Evolutionary conservation across 2,888 invertebrate species (phyloP), one percentile per base, ranked within the genome.

Genomic region (Drosophila rubida): DNA sequence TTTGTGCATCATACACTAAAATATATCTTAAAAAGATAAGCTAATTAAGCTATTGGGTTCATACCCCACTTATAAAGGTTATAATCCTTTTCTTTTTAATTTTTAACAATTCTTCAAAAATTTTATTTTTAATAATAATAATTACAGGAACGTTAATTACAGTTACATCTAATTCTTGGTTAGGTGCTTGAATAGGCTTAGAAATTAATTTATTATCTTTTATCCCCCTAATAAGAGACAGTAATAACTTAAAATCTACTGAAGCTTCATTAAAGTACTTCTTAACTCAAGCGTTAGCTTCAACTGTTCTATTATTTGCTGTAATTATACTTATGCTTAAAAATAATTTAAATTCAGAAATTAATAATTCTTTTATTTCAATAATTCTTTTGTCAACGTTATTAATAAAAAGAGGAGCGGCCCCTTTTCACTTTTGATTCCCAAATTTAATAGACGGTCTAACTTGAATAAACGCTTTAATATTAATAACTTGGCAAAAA

Each of bases 401-500:
- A 59, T 51, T 94, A 89, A 90, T 93, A 91, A 94, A 94, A 93
- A 93, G 93, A 92, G 94, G 94, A 75, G 92, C 93, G 0, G 91
- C 93, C 5, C 94, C 94, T 0, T 94, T 94, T 53, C 94, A 94
- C 90, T 93, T 93, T 83, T 94, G 94, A 93, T 94, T 93, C 19
- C 93, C 93, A 0, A 93, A 93, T 91, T 92, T 94, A 88, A 92
- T 93, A 79, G 93, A 93, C 92, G 94, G 93, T 2, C 78, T 94
- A 92, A 91, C 90, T 25, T 94, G 94, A 94, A 89, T 92, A 73
- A 94, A 93, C 91, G 89, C 91, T 67, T 90, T 94, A 84, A 91
- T 94, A 86, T 89, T 94, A 92, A 92, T 94, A 92, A 93, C 93
- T 0, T 94, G 94, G 92, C 94, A 94, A 94, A 94, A 94, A 94